Evolutionary conservation across 2,888 invertebrate species (phyloP), one percentile per base, ranked within the genome.

Genomic region (Stomorhina lunata): DNA sequence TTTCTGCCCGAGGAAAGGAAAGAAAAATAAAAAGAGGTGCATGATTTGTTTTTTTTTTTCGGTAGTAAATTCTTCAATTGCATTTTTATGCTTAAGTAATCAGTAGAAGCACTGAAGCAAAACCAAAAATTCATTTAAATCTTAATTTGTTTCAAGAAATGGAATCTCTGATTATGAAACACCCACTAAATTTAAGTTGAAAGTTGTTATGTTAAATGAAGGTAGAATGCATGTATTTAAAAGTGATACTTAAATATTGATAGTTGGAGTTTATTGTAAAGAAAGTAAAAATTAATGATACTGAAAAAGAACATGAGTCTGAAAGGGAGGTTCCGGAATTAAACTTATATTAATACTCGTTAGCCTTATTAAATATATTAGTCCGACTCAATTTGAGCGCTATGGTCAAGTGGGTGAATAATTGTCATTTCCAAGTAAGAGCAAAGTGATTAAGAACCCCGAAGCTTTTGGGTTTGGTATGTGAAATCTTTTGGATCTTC

Each of bases 1-100:
- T 63, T 63, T 10, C 22, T 43, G 20, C 17, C 40, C n/a, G 10
- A 40, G 20, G 12, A 37, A 63, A 10, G 2, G n/a, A n/a, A n/a
- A n/a, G n/a, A n/a, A n/a, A n/a, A n/a, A n/a, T n/a, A 50, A 57
- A 73, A 32, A 37, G 7, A 25, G 25, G 15, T 68, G 15, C 65
- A 32, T 55, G 17, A 17, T n/a, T 10, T 9, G 55, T 68, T 20
- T 20, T 34, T 6, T 15, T 63, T 17, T 29, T 32, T 20, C 34
- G 2, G 29, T 3, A 61, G 27, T 0, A 27, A 27, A 53, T 82
- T 59, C 63, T 59, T 71, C 59, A 79, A 82, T 66, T 82, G 53
- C 50, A 79, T 57, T 72, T 80, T 82, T 82, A 79, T 79, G 82
- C 73, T 79, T 71, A 71, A 79, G 79, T 79, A 82, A 82, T 75